Percentiles rank a stretch among this genome's conserved stretches.
These are phyloP conservation scores for Pipa parva DNA, from an alignment of 2,113 vertebrate genomes.

Conservation along the genomic window DNA sequence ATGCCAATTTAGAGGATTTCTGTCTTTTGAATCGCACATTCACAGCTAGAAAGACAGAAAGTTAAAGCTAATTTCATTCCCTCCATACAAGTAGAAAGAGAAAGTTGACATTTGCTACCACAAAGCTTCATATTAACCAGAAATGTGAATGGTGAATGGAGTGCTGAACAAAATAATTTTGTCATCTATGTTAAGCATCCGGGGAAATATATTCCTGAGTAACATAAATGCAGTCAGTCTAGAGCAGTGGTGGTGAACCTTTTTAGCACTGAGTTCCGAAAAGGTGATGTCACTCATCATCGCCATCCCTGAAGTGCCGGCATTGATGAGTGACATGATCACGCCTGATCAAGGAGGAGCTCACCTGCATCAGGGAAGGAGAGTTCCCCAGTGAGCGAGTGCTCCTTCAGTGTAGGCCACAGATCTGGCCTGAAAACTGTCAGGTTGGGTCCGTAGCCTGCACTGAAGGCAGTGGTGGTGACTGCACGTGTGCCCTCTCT, in stretches of 20 bases:
- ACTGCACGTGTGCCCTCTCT: too few species aligned
- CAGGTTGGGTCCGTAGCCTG: too few species aligned
- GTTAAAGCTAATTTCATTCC: constrained; percentile 39
- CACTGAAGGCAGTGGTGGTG: too few species aligned
- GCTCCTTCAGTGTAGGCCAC: too few species aligned
- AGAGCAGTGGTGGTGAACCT: constrained; percentile 4
- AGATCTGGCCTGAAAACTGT: too few species aligned
- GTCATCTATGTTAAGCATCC: constrained; percentile 34
- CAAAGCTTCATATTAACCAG: constrained; percentile 22
- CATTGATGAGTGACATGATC: too few species aligned
- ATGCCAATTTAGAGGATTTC: constrained; percentile 34
- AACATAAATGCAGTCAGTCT: constrained; percentile 28
- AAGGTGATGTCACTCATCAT: too few species aligned
- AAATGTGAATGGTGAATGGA: constrained; percentile 11
- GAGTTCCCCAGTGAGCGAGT: too few species aligned
- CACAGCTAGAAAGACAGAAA: constrained; percentile 27
- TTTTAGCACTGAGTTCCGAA: too few species aligned
- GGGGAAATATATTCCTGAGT: constrained; percentile 8
- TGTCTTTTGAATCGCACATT: constrained; percentile 25
- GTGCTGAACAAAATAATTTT: constrained; percentile 30
- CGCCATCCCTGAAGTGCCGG: too few species aligned
- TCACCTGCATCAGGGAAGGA: too few species aligned
- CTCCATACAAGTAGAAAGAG: constrained; percentile 12
- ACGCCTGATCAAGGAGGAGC: too few species aligned
- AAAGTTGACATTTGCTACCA: constrained; percentile 35